Conservation (phyloP, 2,113 vertebrate genomes). For the Cyphomyrus plagiostoma region DNA sequence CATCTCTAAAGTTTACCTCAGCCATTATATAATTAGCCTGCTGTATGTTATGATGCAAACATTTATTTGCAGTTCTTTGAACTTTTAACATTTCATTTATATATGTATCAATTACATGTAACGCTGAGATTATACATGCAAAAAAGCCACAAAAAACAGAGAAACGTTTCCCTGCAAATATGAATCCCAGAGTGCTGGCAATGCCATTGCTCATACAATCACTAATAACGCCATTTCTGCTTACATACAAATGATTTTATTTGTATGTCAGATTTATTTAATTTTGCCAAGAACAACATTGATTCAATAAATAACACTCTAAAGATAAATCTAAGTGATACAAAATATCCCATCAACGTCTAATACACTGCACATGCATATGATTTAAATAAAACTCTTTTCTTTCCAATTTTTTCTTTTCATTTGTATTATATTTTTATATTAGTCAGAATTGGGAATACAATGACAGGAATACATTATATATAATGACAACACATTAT, state of each 20-base stretch:
- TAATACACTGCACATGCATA: background rate
- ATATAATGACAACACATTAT: background rate
- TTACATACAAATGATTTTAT: slow-evolving; percentile 31
- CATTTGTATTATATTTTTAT: background rate
- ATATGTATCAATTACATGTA: background rate
- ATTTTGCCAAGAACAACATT: background rate
- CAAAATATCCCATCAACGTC: background rate
- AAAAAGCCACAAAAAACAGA: background rate
- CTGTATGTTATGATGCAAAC: background rate
- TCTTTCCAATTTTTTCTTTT: background rate
- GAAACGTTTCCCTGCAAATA: background rate
- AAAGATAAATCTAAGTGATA: background rate
- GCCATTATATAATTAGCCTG: background rate
- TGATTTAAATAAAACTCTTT: background rate
- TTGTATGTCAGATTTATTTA: slow-evolving; percentile 21
- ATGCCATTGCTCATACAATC: background rate
- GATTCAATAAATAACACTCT: background rate
- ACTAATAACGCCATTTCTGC: slow-evolving; percentile 32
- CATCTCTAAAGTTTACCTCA: background rate
- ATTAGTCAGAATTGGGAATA: background rate
- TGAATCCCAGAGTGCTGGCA: background rate
- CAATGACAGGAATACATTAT: background rate
- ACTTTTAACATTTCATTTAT: background rate
- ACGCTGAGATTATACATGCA: background rate
- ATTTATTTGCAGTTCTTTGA: background rate